Conservation (phyloP, 2,797 vertebrate genomes). For the Crax fasciolata region DNA sequence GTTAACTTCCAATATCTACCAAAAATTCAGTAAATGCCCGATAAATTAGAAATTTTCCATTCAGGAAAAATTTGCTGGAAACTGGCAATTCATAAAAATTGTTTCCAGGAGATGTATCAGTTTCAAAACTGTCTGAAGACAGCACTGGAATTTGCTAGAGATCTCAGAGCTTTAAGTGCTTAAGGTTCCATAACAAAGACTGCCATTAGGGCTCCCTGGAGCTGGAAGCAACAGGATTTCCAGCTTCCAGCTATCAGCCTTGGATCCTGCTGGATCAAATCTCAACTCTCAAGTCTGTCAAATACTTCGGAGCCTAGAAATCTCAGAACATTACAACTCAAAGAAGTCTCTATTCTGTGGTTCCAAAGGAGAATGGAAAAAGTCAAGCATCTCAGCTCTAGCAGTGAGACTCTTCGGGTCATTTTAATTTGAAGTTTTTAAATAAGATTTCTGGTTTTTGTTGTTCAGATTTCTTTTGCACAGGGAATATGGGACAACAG, state of each 20-base stretch:
- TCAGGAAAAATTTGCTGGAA: neutral
- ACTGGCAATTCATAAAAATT: neutral
- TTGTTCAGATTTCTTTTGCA: neutral
- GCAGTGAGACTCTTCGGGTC: neutral
- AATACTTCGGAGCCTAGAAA: neutral
- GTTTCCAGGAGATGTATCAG: neutral
- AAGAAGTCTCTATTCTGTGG: neutral
- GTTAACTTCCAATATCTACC: neutral
- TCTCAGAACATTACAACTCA: neutral
- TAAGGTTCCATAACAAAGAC: neutral
- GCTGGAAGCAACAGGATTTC: neutral
- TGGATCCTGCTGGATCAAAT: neutral
- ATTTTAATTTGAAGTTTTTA: neutral
- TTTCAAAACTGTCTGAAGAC: neutral
- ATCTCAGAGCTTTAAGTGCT: neutral
- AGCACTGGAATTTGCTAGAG: neutral
- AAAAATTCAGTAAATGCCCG: neutral
- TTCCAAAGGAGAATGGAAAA: neutral
- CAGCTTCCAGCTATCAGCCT: neutral
- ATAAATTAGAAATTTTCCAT: neutral
- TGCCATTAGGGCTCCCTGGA: no score
- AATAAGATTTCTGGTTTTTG: neutral
- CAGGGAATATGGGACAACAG: neutral
- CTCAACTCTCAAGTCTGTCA: neutral
- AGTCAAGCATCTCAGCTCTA: neutral